Conservation (phyloP, 53 echinoderm and acorn worm genomes). For the Patiria pectinifera region DNA sequence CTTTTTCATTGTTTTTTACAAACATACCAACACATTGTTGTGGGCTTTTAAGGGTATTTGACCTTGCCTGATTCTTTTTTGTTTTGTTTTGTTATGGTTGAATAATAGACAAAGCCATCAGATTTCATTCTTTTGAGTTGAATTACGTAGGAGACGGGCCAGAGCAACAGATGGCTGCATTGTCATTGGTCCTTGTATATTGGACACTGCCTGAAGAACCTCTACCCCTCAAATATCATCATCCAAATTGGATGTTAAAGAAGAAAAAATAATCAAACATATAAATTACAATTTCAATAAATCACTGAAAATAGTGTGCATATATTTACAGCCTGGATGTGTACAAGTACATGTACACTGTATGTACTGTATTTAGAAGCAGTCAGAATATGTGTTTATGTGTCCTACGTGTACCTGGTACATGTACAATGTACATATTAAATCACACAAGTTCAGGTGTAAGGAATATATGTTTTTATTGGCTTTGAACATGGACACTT, state of each 20-base stretch:
- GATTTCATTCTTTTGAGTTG: slow-evolving; percentile 25
- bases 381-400: no score
- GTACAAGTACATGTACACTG: background rate
- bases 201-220: slow-evolving; percentile 11
- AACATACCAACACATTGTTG: background rate
- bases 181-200: slow-evolving; percentile 42
- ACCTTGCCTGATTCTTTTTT: slow-evolving; percentile 25
- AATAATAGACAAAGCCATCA: slow-evolving; percentile 44
- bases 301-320: background rate
- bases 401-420: no score
- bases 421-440: no score
- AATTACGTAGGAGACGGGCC: background rate
- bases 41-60: background rate
- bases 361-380: background rate
- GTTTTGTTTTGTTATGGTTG: slow-evolving; percentile 22
- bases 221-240: background rate
- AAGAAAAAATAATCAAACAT: background rate
- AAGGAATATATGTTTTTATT: no score
- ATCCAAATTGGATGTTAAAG: background rate
- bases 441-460: no score
- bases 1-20: no score
- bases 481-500: no score
- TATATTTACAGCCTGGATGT: background rate
- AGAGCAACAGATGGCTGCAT: slow-evolving; percentile 58
- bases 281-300: background rate